Evolutionary conservation across 2,888 invertebrate species (phyloP), one percentile per base, ranked within the genome.

Genomic region (Bombylius discolor): DNA sequence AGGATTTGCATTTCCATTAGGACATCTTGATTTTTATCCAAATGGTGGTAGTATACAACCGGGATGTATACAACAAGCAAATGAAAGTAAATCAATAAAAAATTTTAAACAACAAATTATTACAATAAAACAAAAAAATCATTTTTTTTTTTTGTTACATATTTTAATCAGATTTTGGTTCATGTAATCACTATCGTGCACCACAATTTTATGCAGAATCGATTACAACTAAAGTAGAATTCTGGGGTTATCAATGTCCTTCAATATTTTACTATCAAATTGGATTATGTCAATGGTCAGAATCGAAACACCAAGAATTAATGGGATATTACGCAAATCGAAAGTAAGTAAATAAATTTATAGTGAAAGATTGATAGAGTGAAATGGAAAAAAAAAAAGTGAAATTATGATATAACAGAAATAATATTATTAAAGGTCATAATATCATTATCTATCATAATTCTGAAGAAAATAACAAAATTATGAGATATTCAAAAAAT

Each of bases 131-230:
- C 23, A 23, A 23, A 23, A 23, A 23, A 23, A 23, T 23, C n/a
- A n/a, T n/a, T n/a, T 23, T 3, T 23, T 23, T 23, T 23, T 23
- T 23, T 23, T 3, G 82, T 77, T 55, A 72, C 75, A 50, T 78
- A 6, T 36, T 36, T 5, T 6, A 36, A 36, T 36, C 6, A 36
- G 9, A 36, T 8, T 2, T 8, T 42, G 39, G 80, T 0, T 74
- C 79, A 6, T 83, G 83, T 62, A 78, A 78, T 61, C 83, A 84
- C 62, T 76, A 74, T 5, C 71, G 83, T 59, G 82, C 83, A 0
- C 79, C 81, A 0, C 62, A 62, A 1, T 81, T 79, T 64, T 84
- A 72, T 61, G 82, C 80, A 0, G 81, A 81, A 64, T 82, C 83
- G 0, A 79, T 81, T 47, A 66, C 70, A 8, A 68, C 56, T 5